Evolutionary conservation across 2,113 vertebrate species (phyloP).

Genomic region (Vicugna pacos): DNA sequence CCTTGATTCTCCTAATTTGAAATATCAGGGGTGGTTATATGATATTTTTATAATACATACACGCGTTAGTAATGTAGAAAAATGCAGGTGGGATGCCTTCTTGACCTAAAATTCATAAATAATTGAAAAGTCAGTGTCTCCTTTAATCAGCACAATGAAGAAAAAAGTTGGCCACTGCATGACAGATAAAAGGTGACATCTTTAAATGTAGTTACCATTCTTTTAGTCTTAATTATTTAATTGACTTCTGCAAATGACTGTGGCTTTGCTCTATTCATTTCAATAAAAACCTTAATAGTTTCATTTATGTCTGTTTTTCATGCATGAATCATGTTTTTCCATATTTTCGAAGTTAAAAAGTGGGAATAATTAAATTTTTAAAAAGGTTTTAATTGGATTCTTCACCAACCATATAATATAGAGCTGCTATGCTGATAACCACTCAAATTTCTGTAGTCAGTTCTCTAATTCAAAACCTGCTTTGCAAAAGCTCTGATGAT

Average conservation of each 20-base stretch:
- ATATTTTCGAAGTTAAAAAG: slow-evolving; percentile 57
- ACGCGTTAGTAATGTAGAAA: slow-evolving; percentile 49
- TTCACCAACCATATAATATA: background rate
- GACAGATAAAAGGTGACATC: slow-evolving; percentile 52
- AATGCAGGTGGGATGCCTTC: background rate
- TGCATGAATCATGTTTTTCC: background rate
- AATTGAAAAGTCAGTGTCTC: slow-evolving; percentile 30
- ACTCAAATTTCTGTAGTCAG: background rate
- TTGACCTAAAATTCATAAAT: slow-evolving; percentile 38
- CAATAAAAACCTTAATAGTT: slow-evolving; percentile 50
- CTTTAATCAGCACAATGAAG: slow-evolving; percentile 42
- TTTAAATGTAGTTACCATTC: background rate
- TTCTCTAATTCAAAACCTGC: background rate
- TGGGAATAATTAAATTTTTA: background rate
- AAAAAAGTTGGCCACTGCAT: background rate
- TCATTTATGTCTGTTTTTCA: slow-evolving; percentile 35
- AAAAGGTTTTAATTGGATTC: slow-evolving; percentile 27
- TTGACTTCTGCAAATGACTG: slow-evolving; percentile 59
- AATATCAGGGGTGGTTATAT: background rate
- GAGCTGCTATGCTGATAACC: background rate
- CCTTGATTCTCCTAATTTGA: slow-evolving; percentile 37
- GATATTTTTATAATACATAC: slow-evolving; percentile 24
- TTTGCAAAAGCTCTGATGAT: background rate
- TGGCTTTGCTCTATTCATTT: slow-evolving; percentile 59
- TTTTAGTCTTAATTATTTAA: slow-evolving; percentile 36